These are phyloP conservation scores for Cyprinus carpio DNA, from an alignment of 2,113 vertebrate genomes.

Conservation along the genomic window DNA sequence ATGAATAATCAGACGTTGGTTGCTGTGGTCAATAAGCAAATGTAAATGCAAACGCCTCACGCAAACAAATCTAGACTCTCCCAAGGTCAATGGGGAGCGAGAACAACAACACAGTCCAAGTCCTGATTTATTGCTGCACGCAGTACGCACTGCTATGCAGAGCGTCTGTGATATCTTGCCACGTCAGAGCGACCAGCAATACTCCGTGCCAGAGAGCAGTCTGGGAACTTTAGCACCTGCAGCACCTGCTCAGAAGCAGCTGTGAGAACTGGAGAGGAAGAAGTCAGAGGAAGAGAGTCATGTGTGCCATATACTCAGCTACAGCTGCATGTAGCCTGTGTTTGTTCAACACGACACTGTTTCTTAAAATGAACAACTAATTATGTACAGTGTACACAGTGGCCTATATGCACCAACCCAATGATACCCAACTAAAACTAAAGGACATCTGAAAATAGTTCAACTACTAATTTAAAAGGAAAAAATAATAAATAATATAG, in stretches of 20 bases:
- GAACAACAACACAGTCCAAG: not conserved
- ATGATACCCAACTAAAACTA: too few species aligned
- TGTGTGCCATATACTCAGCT: not conserved
- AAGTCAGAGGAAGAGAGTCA: not conserved
- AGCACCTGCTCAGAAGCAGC: constrained; percentile 32
- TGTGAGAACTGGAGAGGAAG: constrained; percentile 7
- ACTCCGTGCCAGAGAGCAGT: constrained; percentile 24
- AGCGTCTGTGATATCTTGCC: constrained; percentile 21
- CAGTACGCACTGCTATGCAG: constrained; percentile 19
- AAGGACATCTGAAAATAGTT: too few species aligned
- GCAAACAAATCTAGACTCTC: not conserved
- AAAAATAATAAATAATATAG: too few species aligned
- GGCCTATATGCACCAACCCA: not conserved
- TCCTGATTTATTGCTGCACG: constrained; percentile 30
- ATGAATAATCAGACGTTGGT: constrained; percentile 6
- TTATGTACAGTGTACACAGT: not conserved
- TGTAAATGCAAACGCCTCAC: not conserved
- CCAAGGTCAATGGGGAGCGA: constrained; percentile 22
- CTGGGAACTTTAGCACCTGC: constrained; percentile 57
- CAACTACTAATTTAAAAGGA: too few species aligned
- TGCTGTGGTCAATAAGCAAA: constrained; percentile 25
- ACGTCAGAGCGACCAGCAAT: constrained; percentile 9
- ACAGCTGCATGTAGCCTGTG: constrained; percentile 24
- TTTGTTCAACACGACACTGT: not conserved
- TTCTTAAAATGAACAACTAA: constrained; percentile 6